Evolutionary conservation across 2,888 invertebrate genomes (phyloP).

Genomic region (Hemicrepidius hirtus): DNA sequence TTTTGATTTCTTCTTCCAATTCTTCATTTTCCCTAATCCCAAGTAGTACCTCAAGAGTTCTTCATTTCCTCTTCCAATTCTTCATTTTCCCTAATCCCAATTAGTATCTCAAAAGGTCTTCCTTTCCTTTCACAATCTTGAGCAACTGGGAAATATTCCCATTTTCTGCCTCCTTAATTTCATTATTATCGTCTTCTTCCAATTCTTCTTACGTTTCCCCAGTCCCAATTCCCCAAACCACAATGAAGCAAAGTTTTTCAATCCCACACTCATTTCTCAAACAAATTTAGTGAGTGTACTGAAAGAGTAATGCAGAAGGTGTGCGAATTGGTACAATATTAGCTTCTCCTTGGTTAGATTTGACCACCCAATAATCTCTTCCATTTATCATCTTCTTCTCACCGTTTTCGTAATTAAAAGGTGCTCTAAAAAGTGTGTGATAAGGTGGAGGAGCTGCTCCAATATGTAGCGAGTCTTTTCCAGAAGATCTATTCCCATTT

Average conservation of each 20-base stretch:
- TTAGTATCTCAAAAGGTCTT: too few relatives aligned
- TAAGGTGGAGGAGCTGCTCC: slow-evolving; percentile 79
- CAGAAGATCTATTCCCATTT: slow-evolving; percentile 21
- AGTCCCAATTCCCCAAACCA: too few relatives aligned
- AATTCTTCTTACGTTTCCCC: background rate
- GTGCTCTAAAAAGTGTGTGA: slow-evolving; percentile 76
- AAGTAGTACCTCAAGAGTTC: too few relatives aligned
- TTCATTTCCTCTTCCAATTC: too few relatives aligned
- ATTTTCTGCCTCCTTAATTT: too few relatives aligned
- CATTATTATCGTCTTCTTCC: too few relatives aligned
- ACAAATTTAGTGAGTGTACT: slow-evolving; percentile 71
- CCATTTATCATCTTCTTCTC: slow-evolving; percentile 76
- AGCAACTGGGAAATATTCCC: too few relatives aligned
- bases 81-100: too few relatives aligned
- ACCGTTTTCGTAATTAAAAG: slow-evolving; percentile 56
- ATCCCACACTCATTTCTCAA: background rate
- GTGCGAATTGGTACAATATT: slow-evolving; percentile 83
- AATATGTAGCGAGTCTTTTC: slow-evolving; percentile 26
- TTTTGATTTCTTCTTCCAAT: too few relatives aligned
- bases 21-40: too few relatives aligned
- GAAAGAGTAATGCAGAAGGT: slow-evolving; percentile 86
- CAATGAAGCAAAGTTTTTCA: background rate
- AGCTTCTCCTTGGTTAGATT: slow-evolving; percentile 77
- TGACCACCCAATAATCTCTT: slow-evolving; percentile 83
- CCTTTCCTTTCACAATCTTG: too few relatives aligned